Evolutionary conservation across 1,140 invertebrate genomes (phyloP), one percentile per base, ranked within the genome.

Genomic region (Drosophila grimshawi): DNA sequence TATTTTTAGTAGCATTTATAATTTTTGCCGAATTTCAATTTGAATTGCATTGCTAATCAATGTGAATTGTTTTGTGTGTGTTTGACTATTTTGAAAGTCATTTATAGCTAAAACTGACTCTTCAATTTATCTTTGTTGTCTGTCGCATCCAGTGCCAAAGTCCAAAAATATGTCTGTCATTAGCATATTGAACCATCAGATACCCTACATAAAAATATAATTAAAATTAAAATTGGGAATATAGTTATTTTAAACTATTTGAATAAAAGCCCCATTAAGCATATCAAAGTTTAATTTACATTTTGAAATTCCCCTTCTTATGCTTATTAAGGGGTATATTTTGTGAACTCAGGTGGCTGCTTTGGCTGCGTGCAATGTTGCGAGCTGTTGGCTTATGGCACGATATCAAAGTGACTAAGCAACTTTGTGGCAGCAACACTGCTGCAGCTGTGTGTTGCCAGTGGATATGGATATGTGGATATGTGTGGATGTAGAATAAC

Each of bases 141-240:
- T 82, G 82, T 80, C 80, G 78, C 79, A 51, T 72, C 56, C 43
- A 41, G 53, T 48, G 78, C 8, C 49, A 80, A 72, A 67, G 57
- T 80, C 66, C 63, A 80, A 80, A 32, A 19, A 60, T 19, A 29
- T 53, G 62, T 10, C 0, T 11, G 51, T n/a, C 7, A 60, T 19
- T 35, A 10, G 30, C 30, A 41, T 43, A 1, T 37, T 49, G 8
- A 2, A 2, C 33, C 35, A 30, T 7, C 5, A 29, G 4, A 49
- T 62, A 49, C 59, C 59, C 43, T 61, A 11, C n/a, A 6, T 10
- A 37, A 4, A 61, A 2, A 39, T 29, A 11, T 7, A 19, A 19
- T 19, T 53, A 33, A 3, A 5, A 8, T n/a, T 37, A 4, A 55
- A 19, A 55, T 39, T n/a, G 5, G 11, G 5, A 11, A 53, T 19